Base-by-base conservation (phyloP, 1,140 invertebrate genomes). In the Rhagoletis pomonella region DNA sequence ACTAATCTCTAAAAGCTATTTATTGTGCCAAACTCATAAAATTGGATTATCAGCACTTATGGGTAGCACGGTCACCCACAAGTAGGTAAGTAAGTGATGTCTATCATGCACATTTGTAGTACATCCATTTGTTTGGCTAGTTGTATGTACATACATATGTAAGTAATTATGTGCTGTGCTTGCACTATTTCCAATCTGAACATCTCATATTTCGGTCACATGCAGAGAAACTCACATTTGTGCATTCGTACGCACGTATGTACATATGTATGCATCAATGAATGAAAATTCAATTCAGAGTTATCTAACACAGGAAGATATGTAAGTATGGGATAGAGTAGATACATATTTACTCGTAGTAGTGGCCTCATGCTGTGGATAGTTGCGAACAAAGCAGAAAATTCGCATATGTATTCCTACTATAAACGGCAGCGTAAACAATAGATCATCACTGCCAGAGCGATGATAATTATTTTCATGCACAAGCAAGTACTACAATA, bases 371-470 rank as follows among this genome's bases (percentile, higher is more conserved):
- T 44, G 69, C 69, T 77, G 4, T 47, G 44, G 4, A 77, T 47
- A n/a, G 47, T 47, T n/a, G 10, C 64, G 64, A 67, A 67, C 64
- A 67, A 42, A 42, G 69, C 44, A 77, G 69, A 77, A 77, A 77
- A 77, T 77, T 77, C 69, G 69, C 69, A 77, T n/a, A 77, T 77
- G 47, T 29, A 29, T 29, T 29, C 29, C 29, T 29, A 77, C 10
- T 47, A 29, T 3, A 77, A 77, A 77, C 69, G 69, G 44, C 39
- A n/a, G 69, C 69, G 29, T n/a, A 77, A 77, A 77, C 69, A 77
- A 77, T 77, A 29, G 69, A 77, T 77, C 42, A 77, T 47, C 42
- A 17, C 12, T 29, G 44, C n/a, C 7, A 77, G 14, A 69, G 39
- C 39, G 29, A 17, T 12, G 19, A 77, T 17, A 77, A 7, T 29